phyloP scores from a whole-genome alignment of 2,797 vertebrate species.

The Botia almorhae region DNA sequence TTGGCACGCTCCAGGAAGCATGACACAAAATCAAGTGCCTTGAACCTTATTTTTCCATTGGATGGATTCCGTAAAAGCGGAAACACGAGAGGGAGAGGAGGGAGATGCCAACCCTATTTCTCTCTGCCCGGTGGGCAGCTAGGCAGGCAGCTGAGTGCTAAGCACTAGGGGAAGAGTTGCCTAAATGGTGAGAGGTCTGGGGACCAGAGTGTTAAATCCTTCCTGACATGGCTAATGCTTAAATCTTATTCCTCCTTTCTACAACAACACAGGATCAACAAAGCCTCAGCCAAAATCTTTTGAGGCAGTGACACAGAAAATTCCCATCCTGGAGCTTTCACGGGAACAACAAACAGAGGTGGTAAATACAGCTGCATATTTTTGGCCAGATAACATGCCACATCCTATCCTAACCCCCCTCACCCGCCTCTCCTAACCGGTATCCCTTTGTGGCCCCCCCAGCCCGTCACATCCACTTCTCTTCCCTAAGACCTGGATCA shows the following conservation, averaged over 20 bases:
- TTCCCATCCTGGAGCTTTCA: constrained; percentile 86
- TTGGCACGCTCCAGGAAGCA: constrained; percentile 80
- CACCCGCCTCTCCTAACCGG: constrained; percentile 18
- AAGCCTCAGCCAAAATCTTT: constrained; percentile 91
- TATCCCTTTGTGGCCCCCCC: constrained; percentile 9
- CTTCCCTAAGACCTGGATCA: constrained; percentile 60
- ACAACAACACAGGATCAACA: constrained; percentile 88
- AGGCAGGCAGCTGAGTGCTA: constrained; percentile 37
- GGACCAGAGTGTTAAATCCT: constrained; percentile 79
- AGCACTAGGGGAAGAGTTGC: constrained; percentile 48
- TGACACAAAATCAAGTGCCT: constrained; percentile 73
- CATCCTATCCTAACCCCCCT: constrained; percentile 37
- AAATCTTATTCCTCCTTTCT: constrained; percentile 77
- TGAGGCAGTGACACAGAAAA: constrained; percentile 94
- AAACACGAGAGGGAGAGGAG: constrained; percentile 53
- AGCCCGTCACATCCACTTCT: constrained; percentile 34
- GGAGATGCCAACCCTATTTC: constrained; percentile 17
- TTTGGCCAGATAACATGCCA: constrained; percentile 79
- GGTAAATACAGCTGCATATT: constrained; percentile 91
- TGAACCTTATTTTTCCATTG: constrained; percentile 59
- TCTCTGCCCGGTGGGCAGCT: constrained; percentile 22
- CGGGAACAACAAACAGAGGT: constrained; percentile 86
- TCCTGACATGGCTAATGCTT: constrained; percentile 84
- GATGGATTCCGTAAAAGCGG: constrained; percentile 60
- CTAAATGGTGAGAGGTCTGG: constrained; percentile 60